phyloP scores from a whole-genome alignment of 2,888 invertebrate genomes.

The Nowickia ferox region DNA sequence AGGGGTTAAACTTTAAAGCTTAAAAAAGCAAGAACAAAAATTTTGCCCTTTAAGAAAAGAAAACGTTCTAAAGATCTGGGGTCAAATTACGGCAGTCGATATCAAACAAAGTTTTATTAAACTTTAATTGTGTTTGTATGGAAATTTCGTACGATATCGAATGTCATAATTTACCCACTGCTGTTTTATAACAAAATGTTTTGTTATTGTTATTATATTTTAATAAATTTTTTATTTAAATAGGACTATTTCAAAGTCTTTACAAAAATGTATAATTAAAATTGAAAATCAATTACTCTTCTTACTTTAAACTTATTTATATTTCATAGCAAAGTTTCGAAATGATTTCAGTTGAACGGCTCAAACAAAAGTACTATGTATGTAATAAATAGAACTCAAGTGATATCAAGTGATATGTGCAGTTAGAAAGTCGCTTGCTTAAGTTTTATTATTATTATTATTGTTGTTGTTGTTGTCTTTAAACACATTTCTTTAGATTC shows the following conservation, averaged over 20 bases:
- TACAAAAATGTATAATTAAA: background rate
- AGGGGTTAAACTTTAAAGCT: no score
- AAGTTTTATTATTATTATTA: background rate
- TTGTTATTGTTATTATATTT: no score
- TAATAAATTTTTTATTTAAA: background rate
- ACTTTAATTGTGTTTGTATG: no score
- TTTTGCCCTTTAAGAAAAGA: no score
- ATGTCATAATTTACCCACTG: no score
- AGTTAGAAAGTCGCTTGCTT: background rate
- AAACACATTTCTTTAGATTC: constrained; percentile 67
- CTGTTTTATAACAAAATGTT: no score
- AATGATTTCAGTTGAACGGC: background rate
- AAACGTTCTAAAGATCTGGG: no score
- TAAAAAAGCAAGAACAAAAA: no score
- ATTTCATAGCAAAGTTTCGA: background rate
- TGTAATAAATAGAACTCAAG: constrained; percentile 20
- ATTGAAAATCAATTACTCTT: background rate
- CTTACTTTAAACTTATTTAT: no score
- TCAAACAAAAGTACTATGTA: background rate
- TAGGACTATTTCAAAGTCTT: background rate
- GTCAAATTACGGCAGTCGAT: no score
- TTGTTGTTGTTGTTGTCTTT: background rate
- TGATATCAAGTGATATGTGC: constrained; percentile 10
- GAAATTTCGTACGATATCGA: no score
- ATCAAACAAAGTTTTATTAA: no score